Percentiles rank a stretch among this genome's conserved stretches.
Evolutionary conservation across 1,140 invertebrate species (phyloP).

Genomic region (Lucilia cuprina): DNA sequence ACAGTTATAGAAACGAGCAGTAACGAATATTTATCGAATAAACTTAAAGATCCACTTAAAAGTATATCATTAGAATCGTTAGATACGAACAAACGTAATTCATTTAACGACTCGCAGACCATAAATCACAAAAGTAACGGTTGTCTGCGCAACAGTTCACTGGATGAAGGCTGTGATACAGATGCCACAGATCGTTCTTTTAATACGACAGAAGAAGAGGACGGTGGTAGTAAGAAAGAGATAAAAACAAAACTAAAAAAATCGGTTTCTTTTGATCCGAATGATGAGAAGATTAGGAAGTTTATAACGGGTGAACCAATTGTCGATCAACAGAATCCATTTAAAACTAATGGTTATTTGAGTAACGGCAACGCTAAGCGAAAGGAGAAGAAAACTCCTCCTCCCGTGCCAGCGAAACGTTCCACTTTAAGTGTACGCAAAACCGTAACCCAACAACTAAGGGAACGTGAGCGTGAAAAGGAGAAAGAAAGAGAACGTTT

Average conservation of each 20-base stretch:
- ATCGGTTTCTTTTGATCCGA: conserved; percentile 55
- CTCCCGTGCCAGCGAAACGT: conserved; percentile 52
- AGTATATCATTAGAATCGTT: conserved; percentile 14
- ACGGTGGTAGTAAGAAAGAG: not conserved
- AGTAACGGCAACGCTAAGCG: conserved; percentile 33
- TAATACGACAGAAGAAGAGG: not conserved
- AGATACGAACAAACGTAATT: conserved; percentile 27
- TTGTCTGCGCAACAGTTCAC: conserved; percentile 19
- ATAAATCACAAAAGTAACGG: conserved; percentile 16
- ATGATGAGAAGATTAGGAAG: conserved; percentile 56
- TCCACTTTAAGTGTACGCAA: conserved; percentile 53
- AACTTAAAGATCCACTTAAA: conserved; percentile 21
- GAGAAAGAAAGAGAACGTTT: conserved; percentile 44
- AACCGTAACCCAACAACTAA: conserved; percentile 53
- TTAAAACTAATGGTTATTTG: conserved; percentile 42
- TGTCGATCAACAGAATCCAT: conserved; percentile 59
- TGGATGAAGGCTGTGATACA: conserved; percentile 37
- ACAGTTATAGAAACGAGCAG: conserved; percentile 39
- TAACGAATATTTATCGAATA: conserved; percentile 28
- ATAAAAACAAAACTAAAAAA: conserved; percentile 47
- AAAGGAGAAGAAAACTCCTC: conserved; percentile 48
- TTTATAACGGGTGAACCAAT: conserved; percentile 58
- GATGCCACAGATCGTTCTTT: conserved; percentile 34
- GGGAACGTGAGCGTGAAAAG: conserved; percentile 49
- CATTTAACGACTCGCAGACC: not conserved